Percentiles rank a stretch among this genome's conserved stretches.
Conservation (phyloP, 2,888 invertebrate species). For the Ypsolopha sequella region DNA sequence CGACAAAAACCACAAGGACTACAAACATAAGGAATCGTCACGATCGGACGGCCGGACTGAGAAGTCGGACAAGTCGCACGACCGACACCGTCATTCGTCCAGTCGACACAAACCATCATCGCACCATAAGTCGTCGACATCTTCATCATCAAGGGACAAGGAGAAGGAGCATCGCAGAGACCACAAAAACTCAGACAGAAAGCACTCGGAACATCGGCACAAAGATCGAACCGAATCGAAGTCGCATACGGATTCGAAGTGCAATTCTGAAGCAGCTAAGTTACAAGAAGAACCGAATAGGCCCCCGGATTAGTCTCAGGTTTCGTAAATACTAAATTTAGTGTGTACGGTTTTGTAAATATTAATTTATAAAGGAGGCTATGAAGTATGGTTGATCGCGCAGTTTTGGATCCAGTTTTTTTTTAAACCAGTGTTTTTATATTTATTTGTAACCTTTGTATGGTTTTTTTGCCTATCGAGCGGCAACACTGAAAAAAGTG, state of each 20-base stretch:
- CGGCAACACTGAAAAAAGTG: no score
- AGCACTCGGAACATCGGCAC: conserved; percentile 28
- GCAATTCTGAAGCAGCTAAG: conserved; percentile 11
- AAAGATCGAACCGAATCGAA: conserved; percentile 15
- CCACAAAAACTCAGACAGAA: conserved; percentile 32
- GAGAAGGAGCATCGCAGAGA: conserved; percentile 37
- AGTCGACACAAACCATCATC: conserved; percentile 10
- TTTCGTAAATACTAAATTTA: no score
- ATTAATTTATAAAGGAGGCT: no score
- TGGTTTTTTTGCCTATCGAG: no score
- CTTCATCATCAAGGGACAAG: conserved; percentile 29
- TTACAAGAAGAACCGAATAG: conserved; percentile 3
- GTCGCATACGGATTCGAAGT: conserved; percentile 7
- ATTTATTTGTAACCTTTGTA: no score
- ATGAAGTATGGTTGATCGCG: no score
- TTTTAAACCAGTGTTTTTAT: no score
- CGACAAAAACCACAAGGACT: neutral
- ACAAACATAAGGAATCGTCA: neutral
- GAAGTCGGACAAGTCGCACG: conserved; percentile 24
- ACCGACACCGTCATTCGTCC: conserved; percentile 45
- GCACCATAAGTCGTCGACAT: conserved; percentile 27
- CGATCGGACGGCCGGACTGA: conserved; percentile 8
- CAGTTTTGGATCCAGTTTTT: no score
- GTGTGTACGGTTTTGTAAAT: no score
- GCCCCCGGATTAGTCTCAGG: conserved; percentile 17